Conservation (phyloP, 2,797 vertebrate species). For the Forpus xanthops region DNA sequence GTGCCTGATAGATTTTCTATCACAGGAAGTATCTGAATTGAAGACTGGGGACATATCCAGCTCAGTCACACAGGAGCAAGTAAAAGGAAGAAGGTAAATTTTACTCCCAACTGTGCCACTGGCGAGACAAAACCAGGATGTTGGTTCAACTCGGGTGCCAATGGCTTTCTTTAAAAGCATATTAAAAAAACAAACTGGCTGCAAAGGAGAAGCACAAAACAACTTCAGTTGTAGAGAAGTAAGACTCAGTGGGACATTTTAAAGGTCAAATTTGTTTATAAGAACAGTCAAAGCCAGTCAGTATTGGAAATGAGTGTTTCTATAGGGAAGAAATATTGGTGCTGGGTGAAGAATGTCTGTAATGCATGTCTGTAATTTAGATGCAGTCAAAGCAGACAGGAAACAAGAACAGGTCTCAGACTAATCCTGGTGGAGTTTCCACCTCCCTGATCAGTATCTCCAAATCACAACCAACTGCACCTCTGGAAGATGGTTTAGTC, state of each 20-base stretch:
- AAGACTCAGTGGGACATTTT: neutral
- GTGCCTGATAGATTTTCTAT: constrained; percentile 30
- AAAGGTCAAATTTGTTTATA: neutral
- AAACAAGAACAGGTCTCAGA: neutral
- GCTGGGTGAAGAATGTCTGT: neutral
- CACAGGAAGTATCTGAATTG: neutral
- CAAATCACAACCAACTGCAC: neutral
- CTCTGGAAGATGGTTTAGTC: accelerated
- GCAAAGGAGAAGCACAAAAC: neutral
- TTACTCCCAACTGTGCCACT: neutral
- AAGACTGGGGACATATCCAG: neutral
- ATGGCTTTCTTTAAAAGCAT: neutral
- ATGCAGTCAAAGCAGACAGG: neutral
- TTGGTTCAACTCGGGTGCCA: neutral
- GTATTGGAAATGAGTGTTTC: neutral
- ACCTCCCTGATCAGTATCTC: too few species aligned
- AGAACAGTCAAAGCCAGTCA: neutral
- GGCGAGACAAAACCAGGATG: neutral
- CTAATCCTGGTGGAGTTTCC: neutral
- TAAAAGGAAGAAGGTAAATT: neutral
- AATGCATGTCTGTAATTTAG: neutral
- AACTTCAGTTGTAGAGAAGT: neutral
- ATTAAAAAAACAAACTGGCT: neutral
- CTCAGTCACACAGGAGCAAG: neutral
- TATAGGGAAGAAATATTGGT: neutral